Evolutionary conservation across 2,888 invertebrate species (phyloP).

Genomic region (Limnephilus rhombicus): DNA sequence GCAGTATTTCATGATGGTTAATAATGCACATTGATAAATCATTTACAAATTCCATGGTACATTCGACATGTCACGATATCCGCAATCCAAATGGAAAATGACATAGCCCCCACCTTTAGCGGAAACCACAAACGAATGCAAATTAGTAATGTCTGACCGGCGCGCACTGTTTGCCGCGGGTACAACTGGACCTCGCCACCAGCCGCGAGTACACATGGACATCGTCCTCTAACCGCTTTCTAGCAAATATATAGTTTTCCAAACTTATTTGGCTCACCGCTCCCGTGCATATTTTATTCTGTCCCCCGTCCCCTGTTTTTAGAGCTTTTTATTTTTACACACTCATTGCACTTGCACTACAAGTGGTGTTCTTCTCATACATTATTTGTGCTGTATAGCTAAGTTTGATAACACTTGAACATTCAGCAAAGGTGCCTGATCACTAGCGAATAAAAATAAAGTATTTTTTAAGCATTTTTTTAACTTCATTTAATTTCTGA

Average conservation of each 20-base stretch:
- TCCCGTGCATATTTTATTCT: neutral
- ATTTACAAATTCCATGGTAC: neutral
- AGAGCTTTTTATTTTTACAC: neutral
- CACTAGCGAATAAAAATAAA: no score
- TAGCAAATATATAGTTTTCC: neutral
- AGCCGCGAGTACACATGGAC: no score
- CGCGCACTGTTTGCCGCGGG: neutral
- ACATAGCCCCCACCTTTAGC: conserved; percentile 7
- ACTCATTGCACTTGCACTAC: neutral
- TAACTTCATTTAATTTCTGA: no score
- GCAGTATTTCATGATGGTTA: neutral
- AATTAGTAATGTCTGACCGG: conserved; percentile 26
- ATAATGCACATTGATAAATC: neutral
- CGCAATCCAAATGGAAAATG: conserved; percentile 6
- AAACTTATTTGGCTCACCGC: neutral
- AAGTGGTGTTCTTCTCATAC: no score
- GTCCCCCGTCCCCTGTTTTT: neutral
- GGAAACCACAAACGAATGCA: conserved; percentile 44
- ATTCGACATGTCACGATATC: neutral
- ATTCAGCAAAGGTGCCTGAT: no score
- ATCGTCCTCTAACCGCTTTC: neutral
- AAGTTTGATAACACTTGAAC: no score
- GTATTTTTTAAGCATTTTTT: no score
- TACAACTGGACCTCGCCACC: neutral
- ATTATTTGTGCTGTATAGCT: no score